Evolutionary conservation across 2,797 vertebrate species (phyloP), one percentile per base, ranked within the genome.

Genomic region (Rhinoraja longicauda): DNA sequence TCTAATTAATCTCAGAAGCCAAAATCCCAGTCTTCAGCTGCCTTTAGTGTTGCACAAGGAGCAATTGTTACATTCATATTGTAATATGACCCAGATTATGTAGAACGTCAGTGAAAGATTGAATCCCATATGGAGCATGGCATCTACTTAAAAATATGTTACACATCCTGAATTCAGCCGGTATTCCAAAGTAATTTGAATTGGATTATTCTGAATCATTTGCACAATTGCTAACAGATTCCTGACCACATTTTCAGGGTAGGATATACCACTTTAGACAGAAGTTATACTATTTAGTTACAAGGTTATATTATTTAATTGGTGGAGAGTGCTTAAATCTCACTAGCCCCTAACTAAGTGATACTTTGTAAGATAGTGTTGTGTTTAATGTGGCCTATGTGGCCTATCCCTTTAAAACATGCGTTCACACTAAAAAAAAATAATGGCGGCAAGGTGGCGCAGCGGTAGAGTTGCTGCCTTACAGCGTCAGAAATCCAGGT

Each of bases 361-460:
- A 62, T 67, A 88, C 84, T 62, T 88, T 88, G 62, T 88, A 64
- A 88, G 59, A 88, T 88, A 62, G 84, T 88, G 62, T 53, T 84
- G 59, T 36, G 15, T 32, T 86, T 86, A 32, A 32, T 64, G 82
- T 86, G 59, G 82, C 15, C 19, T 21, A 32, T 64, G 82, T 86
- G 59, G 82, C 15, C 19, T 21, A 67, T 88, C 64, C 84, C 62
- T 88, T 88, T 88, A 67, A 88, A 88, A 88, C 64, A 53, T 53
- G 45, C 45, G 4, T 53, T 5, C 4, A 53, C 0, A 45, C 4
- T 0, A 53, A 53, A 53, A 0, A n/a, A 53, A 53, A 53, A 53
- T 53, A 53, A 53, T 53, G 4, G 45, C 45, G 45, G 45, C 39
- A 39, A 1, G 39, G 1, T 39, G 39, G 39, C 1, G 45, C 45